phyloP scores from a whole-genome alignment of 2,113 vertebrate species.

The Rattus rattus region DNA sequence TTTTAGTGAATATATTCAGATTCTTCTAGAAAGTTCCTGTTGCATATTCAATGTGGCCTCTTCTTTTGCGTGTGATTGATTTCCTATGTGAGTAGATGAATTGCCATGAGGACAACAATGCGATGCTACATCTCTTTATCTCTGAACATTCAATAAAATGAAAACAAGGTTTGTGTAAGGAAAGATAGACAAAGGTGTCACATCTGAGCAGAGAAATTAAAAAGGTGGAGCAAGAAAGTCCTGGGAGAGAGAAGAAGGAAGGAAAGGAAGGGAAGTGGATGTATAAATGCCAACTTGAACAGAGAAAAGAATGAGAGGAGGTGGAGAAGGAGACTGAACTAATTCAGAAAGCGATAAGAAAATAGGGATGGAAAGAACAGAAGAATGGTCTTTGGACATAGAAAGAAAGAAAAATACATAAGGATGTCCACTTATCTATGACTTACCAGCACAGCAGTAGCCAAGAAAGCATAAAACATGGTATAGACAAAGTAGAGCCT shows the following conservation, averaged over 20 bases:
- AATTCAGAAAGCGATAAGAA: neutral
- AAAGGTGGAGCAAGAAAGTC: neutral
- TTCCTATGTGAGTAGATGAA: neutral
- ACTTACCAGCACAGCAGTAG: neutral
- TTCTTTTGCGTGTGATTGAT: neutral
- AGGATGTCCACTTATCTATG: neutral
- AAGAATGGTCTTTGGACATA: neutral
- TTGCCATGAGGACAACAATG: neutral
- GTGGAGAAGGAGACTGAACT: neutral
- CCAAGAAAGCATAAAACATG: neutral
- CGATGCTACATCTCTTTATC: neutral
- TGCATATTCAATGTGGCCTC: neutral
- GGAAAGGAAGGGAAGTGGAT: neutral
- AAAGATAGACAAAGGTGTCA: neutral
- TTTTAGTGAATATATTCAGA: neutral
- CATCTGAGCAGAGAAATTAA: neutral
- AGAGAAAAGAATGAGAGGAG: neutral
- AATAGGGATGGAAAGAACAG: neutral
- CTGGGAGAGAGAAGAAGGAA: neutral
- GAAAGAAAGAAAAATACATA: neutral
- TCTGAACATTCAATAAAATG: neutral
- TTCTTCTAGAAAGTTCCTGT: neutral
- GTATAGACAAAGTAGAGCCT: neutral
- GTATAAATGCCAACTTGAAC: neutral
- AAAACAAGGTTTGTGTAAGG: neutral